These are phyloP conservation scores for Biston betularia DNA, from an alignment of 2,888 invertebrate genomes.

Conservation along the genomic window DNA sequence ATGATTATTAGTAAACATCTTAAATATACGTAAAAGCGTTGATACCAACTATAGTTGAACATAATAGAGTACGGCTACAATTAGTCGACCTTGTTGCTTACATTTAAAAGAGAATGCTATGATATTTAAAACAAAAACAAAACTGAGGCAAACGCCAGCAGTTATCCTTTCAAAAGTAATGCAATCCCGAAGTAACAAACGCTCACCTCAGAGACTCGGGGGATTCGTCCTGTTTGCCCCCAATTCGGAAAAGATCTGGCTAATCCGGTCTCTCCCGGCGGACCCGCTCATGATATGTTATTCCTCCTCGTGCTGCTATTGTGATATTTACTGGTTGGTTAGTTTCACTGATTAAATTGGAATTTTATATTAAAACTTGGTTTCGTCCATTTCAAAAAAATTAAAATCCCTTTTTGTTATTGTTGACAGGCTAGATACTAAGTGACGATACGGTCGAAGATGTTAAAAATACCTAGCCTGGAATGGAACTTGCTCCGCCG, in stretches of 20 bases:
- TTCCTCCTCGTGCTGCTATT: slow-evolving; percentile 45
- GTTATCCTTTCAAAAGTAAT: slow-evolving; percentile 52
- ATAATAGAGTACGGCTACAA: no score
- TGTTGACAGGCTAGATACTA: no score
- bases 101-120: neutral
- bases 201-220: slow-evolving; percentile 65
- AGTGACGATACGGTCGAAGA: no score
- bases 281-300: slow-evolving; percentile 65
- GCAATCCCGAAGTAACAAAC: slow-evolving; percentile 66
- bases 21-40: no score
- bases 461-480: no score
- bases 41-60: no score
- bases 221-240: slow-evolving; percentile 75
- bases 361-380: neutral
- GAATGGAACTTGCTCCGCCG: no score
- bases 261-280: slow-evolving; percentile 70
- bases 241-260: slow-evolving; percentile 77
- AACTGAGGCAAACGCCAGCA: slow-evolving; percentile 24
- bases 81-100: no score
- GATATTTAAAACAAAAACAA: slow-evolving; percentile 17
- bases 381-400: no score
- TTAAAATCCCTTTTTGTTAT: no score
- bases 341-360: neutral
- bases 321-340: slow-evolving; percentile 11
- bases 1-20: no score